These are phyloP conservation scores for Sciaenops ocellatus DNA, from an alignment of 2,797 vertebrate genomes.

Conservation along the genomic window DNA sequence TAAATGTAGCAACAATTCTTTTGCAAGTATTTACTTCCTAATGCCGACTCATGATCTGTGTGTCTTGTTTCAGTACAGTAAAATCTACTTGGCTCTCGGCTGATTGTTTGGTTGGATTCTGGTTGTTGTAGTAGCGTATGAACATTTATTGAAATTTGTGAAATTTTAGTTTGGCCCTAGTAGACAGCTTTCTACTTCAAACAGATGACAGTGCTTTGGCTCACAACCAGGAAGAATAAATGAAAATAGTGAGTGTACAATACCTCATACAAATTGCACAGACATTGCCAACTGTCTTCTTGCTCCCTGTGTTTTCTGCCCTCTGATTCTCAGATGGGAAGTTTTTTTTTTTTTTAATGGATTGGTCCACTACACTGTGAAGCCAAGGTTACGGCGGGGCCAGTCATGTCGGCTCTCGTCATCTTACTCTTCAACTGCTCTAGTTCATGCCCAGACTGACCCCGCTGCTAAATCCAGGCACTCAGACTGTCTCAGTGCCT, in stretches of 20 bases:
- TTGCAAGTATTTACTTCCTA: not conserved
- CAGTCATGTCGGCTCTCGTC: constrained; percentile 52
- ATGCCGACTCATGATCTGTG: not conserved
- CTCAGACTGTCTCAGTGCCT: constrained; percentile 62
- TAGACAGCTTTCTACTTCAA: constrained; percentile 30
- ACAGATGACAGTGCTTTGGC: constrained; percentile 33
- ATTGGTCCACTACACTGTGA: constrained; percentile 34
- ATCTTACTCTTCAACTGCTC: constrained; percentile 45
- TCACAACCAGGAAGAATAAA: constrained; percentile 29
- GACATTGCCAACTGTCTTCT: constrained; percentile 31
- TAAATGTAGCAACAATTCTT: not conserved
- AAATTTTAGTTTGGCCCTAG: constrained; percentile 15
- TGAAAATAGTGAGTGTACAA: constrained; percentile 29
- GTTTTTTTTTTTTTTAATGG: constrained; percentile 36
- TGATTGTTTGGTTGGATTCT: not conserved
- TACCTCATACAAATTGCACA: constrained; percentile 47
- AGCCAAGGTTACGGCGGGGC: constrained; percentile 54
- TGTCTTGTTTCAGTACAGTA: not conserved
- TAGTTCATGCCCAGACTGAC: constrained; percentile 44
- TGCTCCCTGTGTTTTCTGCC: constrained; percentile 26
- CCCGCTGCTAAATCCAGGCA: constrained; percentile 40
- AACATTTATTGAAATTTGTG: constrained; percentile 10
- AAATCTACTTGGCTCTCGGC: not conserved
- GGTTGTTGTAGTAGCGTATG: not conserved
- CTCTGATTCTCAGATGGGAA: constrained; percentile 33